Percentiles rank a stretch among this genome's conserved stretches.
These are phyloP conservation scores for Meandrina meandrites DNA, from an alignment of 92 coral and sea anemone species.

Conservation along the genomic window DNA sequence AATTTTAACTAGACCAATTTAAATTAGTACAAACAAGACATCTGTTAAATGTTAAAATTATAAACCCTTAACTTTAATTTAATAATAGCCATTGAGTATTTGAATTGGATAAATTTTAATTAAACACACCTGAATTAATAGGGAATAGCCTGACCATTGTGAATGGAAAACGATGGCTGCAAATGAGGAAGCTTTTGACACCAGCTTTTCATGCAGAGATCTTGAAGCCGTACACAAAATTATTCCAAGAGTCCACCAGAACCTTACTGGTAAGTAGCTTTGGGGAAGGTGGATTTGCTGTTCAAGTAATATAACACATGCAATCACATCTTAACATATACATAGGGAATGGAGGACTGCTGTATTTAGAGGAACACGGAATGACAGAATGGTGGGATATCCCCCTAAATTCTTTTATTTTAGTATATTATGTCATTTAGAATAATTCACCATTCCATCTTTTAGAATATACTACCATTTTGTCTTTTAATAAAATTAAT, in stretches of 20 bases:
- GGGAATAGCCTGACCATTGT: conserved; percentile 46
- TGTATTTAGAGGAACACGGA: too few relatives aligned
- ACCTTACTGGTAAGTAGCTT: conserved; percentile 41
- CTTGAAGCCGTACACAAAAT: conserved; percentile 43
- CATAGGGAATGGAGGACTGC: not conserved
- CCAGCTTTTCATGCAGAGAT: conserved; percentile 71
- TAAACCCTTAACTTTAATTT: too few relatives aligned
- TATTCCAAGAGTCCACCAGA: conserved; percentile 57
- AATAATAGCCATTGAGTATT: not conserved
- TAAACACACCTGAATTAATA: not conserved
- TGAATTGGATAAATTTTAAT: not conserved
- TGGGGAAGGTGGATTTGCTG: not conserved
- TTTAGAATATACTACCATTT: too few relatives aligned
- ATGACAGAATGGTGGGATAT: too few relatives aligned
- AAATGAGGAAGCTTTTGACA: conserved; percentile 64
- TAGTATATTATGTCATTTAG: too few relatives aligned
- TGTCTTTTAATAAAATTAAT: too few relatives aligned
- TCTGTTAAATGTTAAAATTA: too few relatives aligned
- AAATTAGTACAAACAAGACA: too few relatives aligned
- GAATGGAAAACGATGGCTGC: conserved; percentile 42
- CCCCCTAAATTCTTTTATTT: too few relatives aligned
- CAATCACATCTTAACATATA: not conserved
- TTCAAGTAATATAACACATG: not conserved
- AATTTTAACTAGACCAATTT: too few relatives aligned
- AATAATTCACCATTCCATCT: too few relatives aligned